phyloP scores from a whole-genome alignment of 2,797 vertebrate species.

The Poliocrania exsul region DNA sequence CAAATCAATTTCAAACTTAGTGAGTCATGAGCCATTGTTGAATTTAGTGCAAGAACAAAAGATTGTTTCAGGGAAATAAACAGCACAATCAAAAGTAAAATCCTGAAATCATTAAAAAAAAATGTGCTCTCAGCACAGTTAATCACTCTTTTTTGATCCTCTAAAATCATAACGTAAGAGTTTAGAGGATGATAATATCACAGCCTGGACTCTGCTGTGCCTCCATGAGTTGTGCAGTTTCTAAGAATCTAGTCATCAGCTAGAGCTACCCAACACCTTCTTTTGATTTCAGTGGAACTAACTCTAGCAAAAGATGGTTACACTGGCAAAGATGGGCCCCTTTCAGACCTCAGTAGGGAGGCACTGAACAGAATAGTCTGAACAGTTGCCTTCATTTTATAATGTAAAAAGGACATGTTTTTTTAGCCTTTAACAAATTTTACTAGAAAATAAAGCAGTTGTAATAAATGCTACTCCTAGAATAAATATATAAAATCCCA shows the following conservation, averaged over 20 bases:
- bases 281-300: background rate
- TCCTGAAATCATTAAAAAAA: background rate
- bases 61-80: conserved; percentile 9
- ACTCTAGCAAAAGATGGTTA: background rate
- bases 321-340: background rate
- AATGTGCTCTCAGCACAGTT: accelerated
- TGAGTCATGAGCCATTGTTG: background rate
- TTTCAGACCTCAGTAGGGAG: background rate
- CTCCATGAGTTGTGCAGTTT: background rate
- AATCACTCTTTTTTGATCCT: background rate
- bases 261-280: background rate
- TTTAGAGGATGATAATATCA: background rate
- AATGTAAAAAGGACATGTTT: background rate
- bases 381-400: background rate
- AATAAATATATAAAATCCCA: conserved; percentile 29
- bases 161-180: background rate
- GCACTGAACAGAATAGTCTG: background rate
- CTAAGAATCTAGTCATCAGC: background rate
- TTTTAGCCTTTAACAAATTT: background rate
- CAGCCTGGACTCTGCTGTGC: background rate
- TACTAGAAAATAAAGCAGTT: conserved; percentile 18
- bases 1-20: conserved; percentile 9
- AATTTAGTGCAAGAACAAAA: conserved; percentile 28
- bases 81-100: background rate
- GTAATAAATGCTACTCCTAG: background rate